These are phyloP conservation scores for Buphagus erythrorhynchus DNA, from an alignment of 2,797 vertebrate genomes.

Conservation along the genomic window DNA sequence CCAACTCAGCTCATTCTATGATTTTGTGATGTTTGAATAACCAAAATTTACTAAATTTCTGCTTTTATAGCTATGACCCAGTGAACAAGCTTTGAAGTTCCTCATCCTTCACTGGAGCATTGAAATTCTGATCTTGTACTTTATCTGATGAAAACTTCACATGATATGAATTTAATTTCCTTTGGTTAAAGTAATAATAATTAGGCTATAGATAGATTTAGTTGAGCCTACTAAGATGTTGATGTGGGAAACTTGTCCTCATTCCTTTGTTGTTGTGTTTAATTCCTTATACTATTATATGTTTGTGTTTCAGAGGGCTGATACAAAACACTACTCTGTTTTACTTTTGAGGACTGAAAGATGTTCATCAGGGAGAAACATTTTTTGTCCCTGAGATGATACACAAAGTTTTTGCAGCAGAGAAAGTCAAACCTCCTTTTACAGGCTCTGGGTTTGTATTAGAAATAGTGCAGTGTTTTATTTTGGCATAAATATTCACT, in stretches of 20 bases:
- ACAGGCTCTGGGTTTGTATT: neutral
- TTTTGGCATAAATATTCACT: neutral
- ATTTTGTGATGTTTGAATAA: neutral
- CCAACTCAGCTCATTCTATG: neutral
- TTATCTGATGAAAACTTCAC: neutral
- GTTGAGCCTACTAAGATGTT: neutral
- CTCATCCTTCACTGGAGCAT: neutral
- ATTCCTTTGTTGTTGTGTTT: neutral
- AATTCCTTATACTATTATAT: neutral
- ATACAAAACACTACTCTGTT: neutral
- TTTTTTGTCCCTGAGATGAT: neutral
- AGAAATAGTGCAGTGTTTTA: neutral
- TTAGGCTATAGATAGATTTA: neutral
- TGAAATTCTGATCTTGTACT: neutral
- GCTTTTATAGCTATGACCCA: neutral
- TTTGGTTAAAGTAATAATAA: neutral
- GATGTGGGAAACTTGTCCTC: neutral
- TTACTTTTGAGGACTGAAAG: neutral
- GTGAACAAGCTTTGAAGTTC: neutral
- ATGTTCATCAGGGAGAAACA: neutral
- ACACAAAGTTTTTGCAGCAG: neutral
- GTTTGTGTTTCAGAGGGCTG: neutral
- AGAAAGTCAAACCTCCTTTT: neutral
- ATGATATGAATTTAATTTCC: neutral
- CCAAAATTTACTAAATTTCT: neutral